Base-by-base conservation (phyloP, 1,140 invertebrate genomes). In the Phenacoccus solenopsis region DNA sequence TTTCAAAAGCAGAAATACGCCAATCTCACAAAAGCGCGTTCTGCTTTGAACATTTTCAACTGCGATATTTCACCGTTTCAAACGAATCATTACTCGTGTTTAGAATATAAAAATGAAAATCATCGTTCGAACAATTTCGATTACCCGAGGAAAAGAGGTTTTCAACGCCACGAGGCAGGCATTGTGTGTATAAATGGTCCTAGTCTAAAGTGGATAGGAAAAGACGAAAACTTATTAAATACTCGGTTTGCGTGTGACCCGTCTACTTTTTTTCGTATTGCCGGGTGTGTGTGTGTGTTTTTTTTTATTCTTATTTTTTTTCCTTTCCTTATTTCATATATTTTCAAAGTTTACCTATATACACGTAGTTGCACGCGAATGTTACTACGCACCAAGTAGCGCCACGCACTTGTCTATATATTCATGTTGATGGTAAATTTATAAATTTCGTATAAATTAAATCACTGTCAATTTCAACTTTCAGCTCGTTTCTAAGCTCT, bases 51-150 rank as follows among this genome's bases (percentile, higher is more conserved):
- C 38, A n/a, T 49, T 49, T 49, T 49, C 38, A 16, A 16, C 38
- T 49, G 4, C 38, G 38, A 49, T 49, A 49, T 49, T 49, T 49
- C 16, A 49, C 38, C 38, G 38, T 49, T 9, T 49, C 16, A 49
- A 49, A 49, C 20, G 38, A 49, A 49, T 49, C 38, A 49, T 49
- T 49, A 49, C 38, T 49, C 38, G 38, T 49, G 38, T 49, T 49
- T 49, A 49, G 38, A 49, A 49, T 49, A n/a, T n/a, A 49, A 49
- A 49, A 49, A 49, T 49, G 38, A 49, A 49, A 49, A 49, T 49
- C 38, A 49, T 49, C 38, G 20, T 49, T 49, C 16, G 5, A 16
- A 49, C 38, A 49, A 49, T 49, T 49, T 49, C 38, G 38, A 49
- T 49, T 32, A 32, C 13, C 13, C 13, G 38, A n/a, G 38, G 16